phyloP scores from a whole-genome alignment of 2,113 vertebrate genomes.

The Xiphophorus hellerii region DNA sequence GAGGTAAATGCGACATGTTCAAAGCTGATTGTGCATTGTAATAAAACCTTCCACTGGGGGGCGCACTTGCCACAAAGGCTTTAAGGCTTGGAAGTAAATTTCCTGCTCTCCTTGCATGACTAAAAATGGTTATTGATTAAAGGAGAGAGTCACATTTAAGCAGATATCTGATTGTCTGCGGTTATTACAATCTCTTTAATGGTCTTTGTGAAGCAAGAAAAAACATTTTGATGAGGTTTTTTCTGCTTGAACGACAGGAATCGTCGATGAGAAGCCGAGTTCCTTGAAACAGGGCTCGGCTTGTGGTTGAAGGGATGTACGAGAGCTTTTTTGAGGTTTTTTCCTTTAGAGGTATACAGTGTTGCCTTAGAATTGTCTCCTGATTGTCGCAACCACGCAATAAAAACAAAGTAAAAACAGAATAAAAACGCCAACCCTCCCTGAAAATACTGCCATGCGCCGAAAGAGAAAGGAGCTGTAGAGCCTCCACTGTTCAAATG shows the following conservation, averaged over 20 bases:
- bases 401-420: slow-evolving; percentile 12
- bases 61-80: slow-evolving; percentile 40
- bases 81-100: background rate
- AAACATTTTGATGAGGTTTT: slow-evolving; percentile 10
- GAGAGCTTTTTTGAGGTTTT: slow-evolving; percentile 17
- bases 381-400: slow-evolving; percentile 70
- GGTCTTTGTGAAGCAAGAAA: slow-evolving; percentile 21
- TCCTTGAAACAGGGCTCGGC: slow-evolving; percentile 43
- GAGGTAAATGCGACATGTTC: slow-evolving; percentile 8
- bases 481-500: slow-evolving; percentile 60
- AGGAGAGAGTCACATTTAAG: slow-evolving; percentile 18
- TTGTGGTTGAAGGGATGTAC: slow-evolving; percentile 47
- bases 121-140: slow-evolving; percentile 4
- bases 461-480: slow-evolving; percentile 16
- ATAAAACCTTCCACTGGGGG: slow-evolving; percentile 51
- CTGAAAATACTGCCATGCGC: slow-evolving; percentile 36
- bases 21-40: slow-evolving; percentile 40
- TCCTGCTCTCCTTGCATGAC: background rate
- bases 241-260: slow-evolving; percentile 11
- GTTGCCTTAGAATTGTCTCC: slow-evolving; percentile 46
- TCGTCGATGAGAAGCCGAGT: slow-evolving; percentile 18
- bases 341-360: slow-evolving; percentile 50
- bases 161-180: slow-evolving; percentile 60
- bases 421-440: slow-evolving; percentile 36
- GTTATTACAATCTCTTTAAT: slow-evolving; percentile 39